A percentile compares a stretch with the other conserved stretches of the same genome.
Evolutionary conservation across 1,140 invertebrate genomes (phyloP).

Genomic region (Galleria mellonella): DNA sequence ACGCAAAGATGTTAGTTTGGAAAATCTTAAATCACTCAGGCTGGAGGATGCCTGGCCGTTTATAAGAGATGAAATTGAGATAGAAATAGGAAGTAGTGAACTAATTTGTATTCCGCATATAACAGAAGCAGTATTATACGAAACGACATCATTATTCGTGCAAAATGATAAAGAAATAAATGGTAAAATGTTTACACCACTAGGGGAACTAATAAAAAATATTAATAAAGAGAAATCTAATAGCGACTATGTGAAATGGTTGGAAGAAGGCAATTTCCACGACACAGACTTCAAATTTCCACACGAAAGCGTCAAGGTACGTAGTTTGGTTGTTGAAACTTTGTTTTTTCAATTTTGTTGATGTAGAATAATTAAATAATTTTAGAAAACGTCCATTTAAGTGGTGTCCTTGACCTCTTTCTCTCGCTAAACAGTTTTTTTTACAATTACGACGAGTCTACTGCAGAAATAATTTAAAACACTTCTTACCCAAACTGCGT

Average conservation of each 20-base stretch:
- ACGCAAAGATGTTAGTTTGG: conserved; percentile 67
- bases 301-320: conserved; percentile 71
- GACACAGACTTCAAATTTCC: conserved; percentile 68
- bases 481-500: too few species aligned
- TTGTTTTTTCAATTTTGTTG: too few species aligned
- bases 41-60: conserved; percentile 72
- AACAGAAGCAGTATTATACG: conserved; percentile 66
- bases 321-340: neutral
- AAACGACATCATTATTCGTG: conserved; percentile 63
- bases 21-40: conserved; percentile 60
- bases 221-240: conserved; percentile 57
- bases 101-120: conserved; percentile 71
- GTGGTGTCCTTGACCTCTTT: conserved; percentile 22
- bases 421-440: too few species aligned
- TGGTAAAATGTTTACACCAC: conserved; percentile 64
- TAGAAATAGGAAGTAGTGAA: conserved; percentile 65
- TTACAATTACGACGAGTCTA: too few species aligned
- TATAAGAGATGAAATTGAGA: conserved; percentile 71
- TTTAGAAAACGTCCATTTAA: too few species aligned
- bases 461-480: too few species aligned
- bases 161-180: conserved; percentile 60
- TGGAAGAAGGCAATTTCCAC: conserved; percentile 48
- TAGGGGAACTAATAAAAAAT: conserved; percentile 59
- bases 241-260: conserved; percentile 54
- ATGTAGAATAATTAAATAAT: too few species aligned